Evolutionary conservation across 2,888 invertebrate genomes (phyloP).

Genomic region (Norana najaformis): DNA sequence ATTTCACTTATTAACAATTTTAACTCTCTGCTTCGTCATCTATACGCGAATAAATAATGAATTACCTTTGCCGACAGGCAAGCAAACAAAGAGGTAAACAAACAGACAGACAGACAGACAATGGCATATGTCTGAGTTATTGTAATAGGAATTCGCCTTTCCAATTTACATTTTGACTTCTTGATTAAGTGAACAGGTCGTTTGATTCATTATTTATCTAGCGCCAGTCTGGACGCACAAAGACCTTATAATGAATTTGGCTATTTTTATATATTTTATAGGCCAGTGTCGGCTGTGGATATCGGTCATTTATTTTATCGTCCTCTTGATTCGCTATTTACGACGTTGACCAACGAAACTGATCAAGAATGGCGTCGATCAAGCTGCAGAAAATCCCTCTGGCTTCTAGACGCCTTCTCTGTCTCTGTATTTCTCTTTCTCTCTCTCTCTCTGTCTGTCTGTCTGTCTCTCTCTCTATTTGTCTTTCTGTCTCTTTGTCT

Average conservation of each 20-base stretch:
- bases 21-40: neutral
- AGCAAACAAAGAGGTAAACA: neutral
- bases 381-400: no score
- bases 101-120: neutral
- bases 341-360: no score
- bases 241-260: no score
- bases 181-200: neutral
- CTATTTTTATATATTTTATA: no score
- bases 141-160: constrained; percentile 1
- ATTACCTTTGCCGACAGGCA: neutral
- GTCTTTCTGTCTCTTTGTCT: neutral
- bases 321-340: no score
- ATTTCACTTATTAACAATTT: neutral
- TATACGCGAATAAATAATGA: neutral
- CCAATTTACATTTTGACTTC: neutral
- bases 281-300: no score
- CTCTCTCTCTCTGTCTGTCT: neutral
- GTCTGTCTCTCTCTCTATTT: no score
- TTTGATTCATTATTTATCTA: constrained; percentile 3
- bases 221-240: neutral
- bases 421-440: neutral
- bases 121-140: neutral
- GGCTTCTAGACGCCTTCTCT: neutral
- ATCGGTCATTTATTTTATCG: no score
- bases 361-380: no score